Conservation (phyloP, 2,113 vertebrate species). For the Amphilophus citrinellus region DNA sequence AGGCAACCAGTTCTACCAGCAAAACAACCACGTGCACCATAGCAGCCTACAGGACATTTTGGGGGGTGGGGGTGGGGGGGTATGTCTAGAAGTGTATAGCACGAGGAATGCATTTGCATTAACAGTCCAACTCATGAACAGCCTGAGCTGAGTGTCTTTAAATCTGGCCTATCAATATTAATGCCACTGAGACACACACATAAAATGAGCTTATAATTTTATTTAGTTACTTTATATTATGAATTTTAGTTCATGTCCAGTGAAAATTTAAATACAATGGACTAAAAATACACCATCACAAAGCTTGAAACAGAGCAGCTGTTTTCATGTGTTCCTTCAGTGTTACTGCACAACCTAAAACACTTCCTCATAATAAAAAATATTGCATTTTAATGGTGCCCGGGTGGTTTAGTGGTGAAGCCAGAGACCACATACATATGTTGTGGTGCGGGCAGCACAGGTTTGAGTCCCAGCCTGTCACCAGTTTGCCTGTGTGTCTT, state of each 20-base stretch:
- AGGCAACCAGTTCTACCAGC: conserved; percentile 47
- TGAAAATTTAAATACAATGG: background rate
- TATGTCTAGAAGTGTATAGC: conserved; percentile 41
- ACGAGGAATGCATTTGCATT: conserved; percentile 41
- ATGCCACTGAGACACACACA: background rate
- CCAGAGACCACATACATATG: too few species aligned
- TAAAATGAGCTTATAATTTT: background rate
- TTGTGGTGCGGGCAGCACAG: too few species aligned
- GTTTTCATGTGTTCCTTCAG: background rate
- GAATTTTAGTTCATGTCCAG: background rate
- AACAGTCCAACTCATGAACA: background rate
- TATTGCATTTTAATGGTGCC: too few species aligned
- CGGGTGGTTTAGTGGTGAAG: too few species aligned
- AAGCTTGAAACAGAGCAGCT: background rate
- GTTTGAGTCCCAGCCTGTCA: too few species aligned
- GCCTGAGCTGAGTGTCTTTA: background rate
- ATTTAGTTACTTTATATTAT: background rate
- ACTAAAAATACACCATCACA: background rate
- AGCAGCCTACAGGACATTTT: background rate
- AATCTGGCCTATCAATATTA: background rate
- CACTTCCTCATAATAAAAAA: background rate
- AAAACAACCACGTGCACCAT: conserved; percentile 62
- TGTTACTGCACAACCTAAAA: rapidly evolving
- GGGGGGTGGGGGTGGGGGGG: conserved; percentile 11
- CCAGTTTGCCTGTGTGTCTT: too few species aligned